These are phyloP conservation scores for Leucophenga maculata DNA, from an alignment of 2,888 invertebrate genomes.

Conservation along the genomic window DNA sequence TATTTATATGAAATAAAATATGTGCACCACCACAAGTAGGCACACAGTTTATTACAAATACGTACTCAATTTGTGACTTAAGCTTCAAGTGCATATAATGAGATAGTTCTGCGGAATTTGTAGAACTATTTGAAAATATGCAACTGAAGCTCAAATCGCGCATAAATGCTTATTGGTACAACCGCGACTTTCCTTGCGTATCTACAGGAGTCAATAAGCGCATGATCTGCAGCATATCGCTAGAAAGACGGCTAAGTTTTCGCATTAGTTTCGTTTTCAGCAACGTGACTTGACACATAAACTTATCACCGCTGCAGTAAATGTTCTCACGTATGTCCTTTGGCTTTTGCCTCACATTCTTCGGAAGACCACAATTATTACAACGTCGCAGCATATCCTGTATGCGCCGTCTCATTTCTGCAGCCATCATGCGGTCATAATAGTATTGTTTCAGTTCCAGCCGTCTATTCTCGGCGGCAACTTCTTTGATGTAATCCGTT, in stretches of 20 bases:
- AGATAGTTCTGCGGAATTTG: no score
- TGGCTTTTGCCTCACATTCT: not conserved
- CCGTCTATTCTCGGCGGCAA: not conserved
- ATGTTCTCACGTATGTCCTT: conserved; percentile 11
- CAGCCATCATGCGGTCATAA: conserved; percentile 7
- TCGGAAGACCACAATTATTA: conserved; percentile 1
- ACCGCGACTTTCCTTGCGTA: no score
- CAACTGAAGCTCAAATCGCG: no score
- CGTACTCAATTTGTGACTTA: no score
- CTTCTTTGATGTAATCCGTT: not conserved
- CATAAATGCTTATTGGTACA: no score
- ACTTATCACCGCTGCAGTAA: not conserved
- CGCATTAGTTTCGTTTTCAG: not conserved
- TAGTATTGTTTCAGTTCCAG: conserved; percentile 6
- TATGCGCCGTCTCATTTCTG: not conserved
- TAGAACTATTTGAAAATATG: no score
- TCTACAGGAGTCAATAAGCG: not conserved
- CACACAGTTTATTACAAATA: no score
- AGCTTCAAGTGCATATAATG: no score
- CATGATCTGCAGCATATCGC: not conserved
- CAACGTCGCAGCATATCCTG: conserved; percentile 9
- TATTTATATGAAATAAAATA: no score
- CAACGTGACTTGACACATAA: not conserved
- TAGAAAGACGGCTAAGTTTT: not conserved
- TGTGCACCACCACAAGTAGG: no score